A percentile compares a stretch with the other conserved stretches of the same genome.
Conservation (phyloP, 2,797 vertebrate genomes). For the Hybognathus amarus region DNA sequence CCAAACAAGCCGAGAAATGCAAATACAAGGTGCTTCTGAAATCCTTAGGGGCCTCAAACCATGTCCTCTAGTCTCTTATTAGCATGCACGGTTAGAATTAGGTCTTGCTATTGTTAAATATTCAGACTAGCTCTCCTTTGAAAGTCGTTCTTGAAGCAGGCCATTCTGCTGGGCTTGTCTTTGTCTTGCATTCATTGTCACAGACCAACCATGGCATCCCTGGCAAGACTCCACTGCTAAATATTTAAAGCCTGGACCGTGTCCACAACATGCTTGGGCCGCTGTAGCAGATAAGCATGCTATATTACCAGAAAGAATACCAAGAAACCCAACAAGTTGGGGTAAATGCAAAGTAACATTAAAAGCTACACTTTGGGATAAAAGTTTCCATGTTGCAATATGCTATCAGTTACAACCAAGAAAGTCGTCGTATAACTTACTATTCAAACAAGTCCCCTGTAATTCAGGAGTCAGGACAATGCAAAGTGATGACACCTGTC, state of each 20-base stretch:
- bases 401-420: slow-evolving; percentile 37
- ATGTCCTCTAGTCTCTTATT: slow-evolving; percentile 12
- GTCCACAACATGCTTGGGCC: slow-evolving; percentile 59
- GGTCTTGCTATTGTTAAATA: slow-evolving; percentile 32
- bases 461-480: slow-evolving; percentile 29
- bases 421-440: slow-evolving; percentile 26
- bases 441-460: slow-evolving; percentile 29
- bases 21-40: slow-evolving; percentile 57
- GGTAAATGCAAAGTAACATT: neutral
- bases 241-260: slow-evolving; percentile 75
- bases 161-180: slow-evolving; percentile 30
- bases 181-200: slow-evolving; percentile 49
- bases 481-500: slow-evolving; percentile 42
- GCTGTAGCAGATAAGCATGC: slow-evolving; percentile 1
- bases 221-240: slow-evolving; percentile 69
- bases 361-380: neutral
- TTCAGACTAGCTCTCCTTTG: slow-evolving; percentile 24
- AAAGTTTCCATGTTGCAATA: slow-evolving; percentile 39
- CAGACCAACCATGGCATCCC: slow-evolving; percentile 67
- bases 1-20: slow-evolving; percentile 45
- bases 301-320: neutral
- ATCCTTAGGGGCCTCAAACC: slow-evolving; percentile 38
- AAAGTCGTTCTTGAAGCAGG: slow-evolving; percentile 47
- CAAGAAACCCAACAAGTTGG: neutral
- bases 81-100: slow-evolving; percentile 16